phyloP scores from a whole-genome alignment of 2,113 vertebrate genomes.

The Channa argus region DNA sequence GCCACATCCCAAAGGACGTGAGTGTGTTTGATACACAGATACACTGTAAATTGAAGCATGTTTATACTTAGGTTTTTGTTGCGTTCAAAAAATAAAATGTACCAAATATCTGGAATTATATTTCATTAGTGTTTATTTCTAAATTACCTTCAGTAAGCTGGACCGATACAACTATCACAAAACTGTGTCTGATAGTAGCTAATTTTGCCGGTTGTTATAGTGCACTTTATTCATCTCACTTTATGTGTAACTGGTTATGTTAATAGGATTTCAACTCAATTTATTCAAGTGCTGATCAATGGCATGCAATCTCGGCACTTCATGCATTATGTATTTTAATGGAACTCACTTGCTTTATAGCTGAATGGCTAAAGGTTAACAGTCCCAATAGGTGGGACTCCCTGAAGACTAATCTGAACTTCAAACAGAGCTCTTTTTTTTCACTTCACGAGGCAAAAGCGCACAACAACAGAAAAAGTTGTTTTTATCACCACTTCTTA shows the following conservation, averaged over 20 bases:
- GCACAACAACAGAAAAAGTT: conserved; percentile 84
- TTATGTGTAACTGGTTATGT: conserved; percentile 87
- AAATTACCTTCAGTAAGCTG: conserved; percentile 48
- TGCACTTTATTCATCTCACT: conserved; percentile 80
- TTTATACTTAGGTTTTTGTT: conserved; percentile 3
- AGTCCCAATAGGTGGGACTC: conserved; percentile 88
- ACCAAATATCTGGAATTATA: conserved; percentile 50
- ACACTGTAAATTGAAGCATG: conserved; percentile 2
- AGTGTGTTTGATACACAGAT: conserved; percentile 11
- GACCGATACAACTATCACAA: conserved; percentile 58
- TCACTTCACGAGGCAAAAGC: conserved; percentile 70
- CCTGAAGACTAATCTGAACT: conserved; percentile 89
- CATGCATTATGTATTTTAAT: conserved; percentile 95
- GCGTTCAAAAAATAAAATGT: neutral
- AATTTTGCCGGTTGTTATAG: conserved; percentile 74
- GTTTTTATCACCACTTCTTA: conserved; percentile 75
- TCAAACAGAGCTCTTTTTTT: conserved; percentile 78
- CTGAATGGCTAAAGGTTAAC: conserved; percentile 92
- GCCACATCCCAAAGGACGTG: neutral
- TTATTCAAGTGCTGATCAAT: conserved; percentile 98
- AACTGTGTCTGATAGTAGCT: conserved; percentile 54
- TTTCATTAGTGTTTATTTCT: conserved; percentile 56
- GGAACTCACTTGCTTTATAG: conserved; percentile 89
- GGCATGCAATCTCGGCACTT: conserved; percentile 89
- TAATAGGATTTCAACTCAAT: conserved; percentile 94